Evolutionary conservation across 30 jellyfish, hydroid and myxozoan genomes (phyloP), one percentile per base, ranked within the genome.

Genomic region (Turritopsis dohrnii): DNA sequence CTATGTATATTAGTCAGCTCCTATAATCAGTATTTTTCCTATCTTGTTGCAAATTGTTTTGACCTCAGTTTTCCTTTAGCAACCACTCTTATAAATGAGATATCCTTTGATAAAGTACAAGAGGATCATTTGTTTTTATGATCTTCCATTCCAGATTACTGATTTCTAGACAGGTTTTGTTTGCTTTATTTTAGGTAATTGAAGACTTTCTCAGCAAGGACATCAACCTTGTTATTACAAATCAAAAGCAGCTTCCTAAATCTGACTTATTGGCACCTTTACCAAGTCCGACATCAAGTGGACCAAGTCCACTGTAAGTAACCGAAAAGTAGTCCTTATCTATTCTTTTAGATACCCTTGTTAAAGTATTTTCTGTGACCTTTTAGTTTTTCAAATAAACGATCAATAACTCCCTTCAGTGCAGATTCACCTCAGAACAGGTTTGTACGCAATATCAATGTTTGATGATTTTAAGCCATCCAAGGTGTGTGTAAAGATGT

Each of bases 341-440:
- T n/a, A n/a, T n/a, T n/a, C n/a, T n/a, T n/a, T n/a, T n/a, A 9
- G 9, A 69, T 27, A 69, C 28, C 30, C 28, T 7, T 8, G 9
- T 19, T 7, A 8, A 69, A n/a, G 30, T 7, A 69, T 0, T 27
- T 17, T 21, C 17, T 17, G 19, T 69, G 16, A 69, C 8, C 30
- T 69, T 69, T 69, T 69, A 69, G 77, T 0, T 69, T 69, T 69
- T 69, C 77, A 69, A 69, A 69, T 19, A 69, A 69, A 19, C 30
- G 19, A n/a, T 69, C 77, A 69, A 23, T n/a, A 69, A n/a, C 77
- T 8, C 77, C 77, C 8, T 69, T n/a, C 77, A 69, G 77, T 69
- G 30, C 77, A 69, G 77, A 69, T 69, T 69, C 77, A 7, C 77
- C 77, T n/a, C 77, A 69, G 22, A 23, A 69, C 77, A 69, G 77